Percentiles rank a stretch among this genome's conserved stretches.
Conservation (phyloP, 2,113 vertebrate genomes). For the Ictalurus furcatus region DNA sequence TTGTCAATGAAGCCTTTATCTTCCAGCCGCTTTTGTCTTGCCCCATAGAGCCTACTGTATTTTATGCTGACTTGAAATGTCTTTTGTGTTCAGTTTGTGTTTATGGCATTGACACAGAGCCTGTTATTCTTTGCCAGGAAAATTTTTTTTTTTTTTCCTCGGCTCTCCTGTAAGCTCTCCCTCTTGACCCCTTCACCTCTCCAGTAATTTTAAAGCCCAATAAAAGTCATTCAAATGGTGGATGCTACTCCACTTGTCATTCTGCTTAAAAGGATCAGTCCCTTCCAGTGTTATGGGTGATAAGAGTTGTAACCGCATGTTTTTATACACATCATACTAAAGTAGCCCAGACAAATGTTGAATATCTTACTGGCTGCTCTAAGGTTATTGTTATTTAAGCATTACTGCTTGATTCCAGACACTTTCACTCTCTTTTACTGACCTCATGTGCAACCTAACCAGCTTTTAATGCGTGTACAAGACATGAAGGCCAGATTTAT, state of each 20-base stretch:
- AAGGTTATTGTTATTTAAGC: slow-evolving; percentile 24
- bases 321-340: slow-evolving; percentile 32
- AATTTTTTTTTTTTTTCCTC: slow-evolving; percentile 35
- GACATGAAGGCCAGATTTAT: not conserved
- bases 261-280: slow-evolving; percentile 36
- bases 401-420: slow-evolving; percentile 5
- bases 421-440: not conserved
- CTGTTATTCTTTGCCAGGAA: slow-evolving; percentile 42
- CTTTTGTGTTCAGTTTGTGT: slow-evolving; percentile 51
- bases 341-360: slow-evolving; percentile 6
- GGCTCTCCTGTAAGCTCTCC: slow-evolving; percentile 41
- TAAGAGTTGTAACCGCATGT: slow-evolving; percentile 11
- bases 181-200: slow-evolving; percentile 44
- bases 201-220: slow-evolving; percentile 52
- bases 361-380: slow-evolving; percentile 14
- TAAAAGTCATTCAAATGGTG: slow-evolving; percentile 50
- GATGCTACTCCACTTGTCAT: slow-evolving; percentile 37
- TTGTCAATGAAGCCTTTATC: slow-evolving; percentile 54
- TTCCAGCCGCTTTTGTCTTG: slow-evolving; percentile 48
- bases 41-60: slow-evolving; percentile 48
- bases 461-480: not conserved
- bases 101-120: slow-evolving; percentile 45
- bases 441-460: slow-evolving; percentile 20
- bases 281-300: not conserved
- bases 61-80: slow-evolving; percentile 49